Conservation (phyloP, 2,797 vertebrate species). For the Eupleurogrammus muticus region DNA sequence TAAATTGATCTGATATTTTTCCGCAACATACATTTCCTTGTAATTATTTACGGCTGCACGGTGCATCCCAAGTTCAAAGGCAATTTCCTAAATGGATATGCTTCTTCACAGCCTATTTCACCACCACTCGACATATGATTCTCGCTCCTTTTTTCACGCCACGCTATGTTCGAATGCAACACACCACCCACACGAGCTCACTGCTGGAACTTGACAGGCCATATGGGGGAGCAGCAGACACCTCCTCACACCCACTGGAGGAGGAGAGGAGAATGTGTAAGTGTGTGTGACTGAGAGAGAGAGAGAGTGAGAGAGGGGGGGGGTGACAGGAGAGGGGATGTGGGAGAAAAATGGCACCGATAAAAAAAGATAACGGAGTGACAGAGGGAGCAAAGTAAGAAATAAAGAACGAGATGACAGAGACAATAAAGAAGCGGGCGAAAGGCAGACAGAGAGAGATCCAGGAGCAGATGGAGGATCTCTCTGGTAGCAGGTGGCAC, state of each 20-base stretch:
- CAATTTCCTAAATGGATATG: constrained; percentile 24
- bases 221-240: constrained; percentile 63
- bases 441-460: constrained; percentile 49
- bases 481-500: constrained; percentile 29
- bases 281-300: constrained; percentile 13
- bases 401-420: constrained; percentile 57
- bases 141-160: neutral
- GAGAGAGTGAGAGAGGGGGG: constrained; percentile 7
- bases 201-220: constrained; percentile 63
- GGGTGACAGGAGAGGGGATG: constrained; percentile 23
- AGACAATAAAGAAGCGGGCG: constrained; percentile 56
- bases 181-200: constrained; percentile 52
- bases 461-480: constrained; percentile 54
- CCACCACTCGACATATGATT: constrained; percentile 46
- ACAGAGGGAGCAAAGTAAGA: constrained; percentile 63
- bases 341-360: constrained; percentile 47
- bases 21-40: constrained; percentile 20
- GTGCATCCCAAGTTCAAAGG: constrained; percentile 39
- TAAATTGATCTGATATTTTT: constrained; percentile 15
- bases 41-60: constrained; percentile 36
- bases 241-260: constrained; percentile 45
- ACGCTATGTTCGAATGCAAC: constrained; percentile 46
- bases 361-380: constrained; percentile 63
- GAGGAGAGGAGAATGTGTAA: constrained; percentile 50
- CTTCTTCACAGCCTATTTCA: constrained; percentile 34